Percentiles rank a stretch among this genome's conserved stretches.
These are phyloP conservation scores for Brachirus orientalis DNA, from an alignment of 2,113 vertebrate genomes.

Conservation along the genomic window DNA sequence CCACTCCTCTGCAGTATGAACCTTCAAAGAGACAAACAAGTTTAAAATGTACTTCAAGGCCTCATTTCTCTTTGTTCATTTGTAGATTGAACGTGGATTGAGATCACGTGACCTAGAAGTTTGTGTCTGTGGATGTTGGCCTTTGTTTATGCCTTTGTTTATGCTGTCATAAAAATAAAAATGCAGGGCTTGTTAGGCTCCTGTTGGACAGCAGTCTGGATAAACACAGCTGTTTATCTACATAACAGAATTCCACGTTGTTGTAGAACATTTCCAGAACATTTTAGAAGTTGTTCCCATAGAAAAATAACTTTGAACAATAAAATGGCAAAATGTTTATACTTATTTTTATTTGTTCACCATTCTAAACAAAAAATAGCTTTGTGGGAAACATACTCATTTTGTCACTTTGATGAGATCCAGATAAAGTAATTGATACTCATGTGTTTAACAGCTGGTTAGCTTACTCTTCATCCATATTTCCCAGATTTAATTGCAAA, in stretches of 20 bases:
- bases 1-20: constrained; percentile 56
- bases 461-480: too few species aligned
- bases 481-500: too few species aligned
- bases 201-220: neutral
- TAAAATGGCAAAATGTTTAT: too few species aligned
- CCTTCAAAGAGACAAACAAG: constrained; percentile 58
- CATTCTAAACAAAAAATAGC: too few species aligned
- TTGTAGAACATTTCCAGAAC: neutral
- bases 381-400: too few species aligned
- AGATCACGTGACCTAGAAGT: constrained; percentile 33
- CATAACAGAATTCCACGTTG: neutral
- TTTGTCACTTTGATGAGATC: too few species aligned
- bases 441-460: too few species aligned
- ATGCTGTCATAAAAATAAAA: constrained; percentile 30
- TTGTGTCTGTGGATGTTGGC: constrained; percentile 20
- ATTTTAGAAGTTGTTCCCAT: neutral
- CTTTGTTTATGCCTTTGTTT: neutral
- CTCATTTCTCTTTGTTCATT: constrained; percentile 23
- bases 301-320: too few species aligned
- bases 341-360: too few species aligned
- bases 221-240: neutral
- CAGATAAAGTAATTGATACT: too few species aligned
- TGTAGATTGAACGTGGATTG: constrained; percentile 30
- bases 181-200: neutral
- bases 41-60: constrained; percentile 31